Conservation (phyloP, 1,140 invertebrate species). For the Euwallacea similis region DNA sequence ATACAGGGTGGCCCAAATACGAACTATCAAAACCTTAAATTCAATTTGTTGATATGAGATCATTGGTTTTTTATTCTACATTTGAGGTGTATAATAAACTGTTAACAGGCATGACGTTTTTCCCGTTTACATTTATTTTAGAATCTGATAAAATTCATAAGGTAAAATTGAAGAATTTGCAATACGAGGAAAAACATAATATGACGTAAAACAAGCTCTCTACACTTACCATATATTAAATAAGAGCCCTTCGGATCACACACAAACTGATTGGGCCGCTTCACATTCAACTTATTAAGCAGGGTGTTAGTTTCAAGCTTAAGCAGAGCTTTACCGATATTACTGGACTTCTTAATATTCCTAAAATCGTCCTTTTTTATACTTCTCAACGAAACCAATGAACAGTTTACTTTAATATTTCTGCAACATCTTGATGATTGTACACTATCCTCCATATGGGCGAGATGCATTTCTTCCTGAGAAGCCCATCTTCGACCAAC, state of each 20-base stretch:
- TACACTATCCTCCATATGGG: conserved; percentile 46
- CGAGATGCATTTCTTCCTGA: conserved; percentile 36
- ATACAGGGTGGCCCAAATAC: too few species aligned
- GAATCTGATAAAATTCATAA: background rate
- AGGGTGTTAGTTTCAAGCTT: conserved; percentile 43
- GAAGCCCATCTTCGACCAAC: conserved; percentile 43
- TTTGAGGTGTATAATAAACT: too few species aligned
- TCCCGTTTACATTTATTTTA: background rate
- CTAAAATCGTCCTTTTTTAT: conserved; percentile 17
- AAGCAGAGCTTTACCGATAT: conserved; percentile 49
- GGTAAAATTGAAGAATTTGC: too few species aligned
- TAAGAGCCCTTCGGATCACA: conserved; percentile 48
- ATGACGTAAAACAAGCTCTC: background rate
- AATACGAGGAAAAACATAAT: background rate
- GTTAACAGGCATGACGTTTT: background rate
- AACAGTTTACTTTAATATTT: conserved; percentile 43
- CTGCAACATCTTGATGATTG: conserved; percentile 43
- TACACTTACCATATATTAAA: conserved; percentile 48
- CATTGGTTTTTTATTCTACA: too few species aligned
- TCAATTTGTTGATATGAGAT: too few species aligned
- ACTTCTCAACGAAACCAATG: background rate
- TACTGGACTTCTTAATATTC: conserved; percentile 39
- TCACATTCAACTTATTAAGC: conserved; percentile 47
- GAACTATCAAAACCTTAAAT: too few species aligned
- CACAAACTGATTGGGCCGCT: conserved; percentile 48